phyloP scores from a whole-genome alignment of 1,140 invertebrate species.

The Penaeus japonicus region DNA sequence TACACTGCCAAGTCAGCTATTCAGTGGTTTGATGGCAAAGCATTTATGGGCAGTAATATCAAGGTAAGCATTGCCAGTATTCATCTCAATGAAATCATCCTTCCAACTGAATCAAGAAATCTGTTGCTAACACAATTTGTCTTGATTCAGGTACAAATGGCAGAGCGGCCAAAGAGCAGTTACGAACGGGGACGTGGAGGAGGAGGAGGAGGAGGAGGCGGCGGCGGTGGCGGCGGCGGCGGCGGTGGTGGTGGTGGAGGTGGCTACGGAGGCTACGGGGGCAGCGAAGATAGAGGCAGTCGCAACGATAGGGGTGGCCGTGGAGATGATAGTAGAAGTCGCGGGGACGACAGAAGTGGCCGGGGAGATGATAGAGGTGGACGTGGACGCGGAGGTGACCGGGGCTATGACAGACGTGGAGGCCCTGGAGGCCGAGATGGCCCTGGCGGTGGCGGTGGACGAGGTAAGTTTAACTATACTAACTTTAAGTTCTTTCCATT shows the following conservation, averaged over 20 bases:
- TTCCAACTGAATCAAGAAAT: too few relatives aligned
- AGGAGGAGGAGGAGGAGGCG: slow-evolving; percentile 73
- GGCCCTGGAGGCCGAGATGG: too few relatives aligned
- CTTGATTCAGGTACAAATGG: slow-evolving; percentile 72
- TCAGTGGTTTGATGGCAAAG: slow-evolving; percentile 91
- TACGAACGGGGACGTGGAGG: slow-evolving; percentile 72
- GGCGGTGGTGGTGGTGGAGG: slow-evolving; percentile 65
- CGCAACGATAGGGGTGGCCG: slow-evolving; percentile 63
- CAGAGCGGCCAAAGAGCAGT: slow-evolving; percentile 82
- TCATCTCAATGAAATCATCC: too few relatives aligned
- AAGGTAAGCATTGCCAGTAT: slow-evolving; percentile 72
- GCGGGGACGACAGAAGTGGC: slow-evolving; percentile 39
- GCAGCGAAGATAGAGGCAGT: slow-evolving; percentile 67
- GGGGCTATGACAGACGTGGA: too few relatives aligned
- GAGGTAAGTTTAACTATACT: too few relatives aligned
- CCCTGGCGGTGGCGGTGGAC: too few relatives aligned
- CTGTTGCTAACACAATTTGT: neutral
- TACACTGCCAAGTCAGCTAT: slow-evolving; percentile 94
- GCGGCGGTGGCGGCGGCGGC: too few relatives aligned
- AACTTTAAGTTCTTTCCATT: too few relatives aligned
- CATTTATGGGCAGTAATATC: slow-evolving; percentile 84
- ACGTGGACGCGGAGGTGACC: too few relatives aligned
- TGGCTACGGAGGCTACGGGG: slow-evolving; percentile 17
- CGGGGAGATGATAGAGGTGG: too few relatives aligned
- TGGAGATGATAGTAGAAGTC: slow-evolving; percentile 30